phyloP scores from a whole-genome alignment of 2,113 vertebrate species.

The Coracopsis vasa region DNA sequence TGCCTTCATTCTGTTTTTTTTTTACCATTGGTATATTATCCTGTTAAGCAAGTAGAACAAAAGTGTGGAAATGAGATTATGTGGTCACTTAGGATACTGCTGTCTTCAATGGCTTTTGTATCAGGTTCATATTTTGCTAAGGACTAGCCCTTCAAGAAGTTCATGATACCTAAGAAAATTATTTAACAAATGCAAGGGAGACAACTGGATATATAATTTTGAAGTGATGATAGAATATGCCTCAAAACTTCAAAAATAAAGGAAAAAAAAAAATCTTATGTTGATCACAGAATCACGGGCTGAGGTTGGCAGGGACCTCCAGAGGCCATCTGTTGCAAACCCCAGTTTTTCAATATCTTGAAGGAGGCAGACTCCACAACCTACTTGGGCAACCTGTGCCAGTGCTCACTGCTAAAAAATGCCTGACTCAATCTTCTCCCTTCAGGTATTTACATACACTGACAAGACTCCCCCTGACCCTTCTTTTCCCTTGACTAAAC shows the following conservation, averaged over 20 bases:
- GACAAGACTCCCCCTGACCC: not conserved
- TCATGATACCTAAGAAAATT: not conserved
- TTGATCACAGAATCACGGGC: not conserved
- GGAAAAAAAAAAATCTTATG: not conserved
- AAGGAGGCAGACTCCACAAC: not conserved
- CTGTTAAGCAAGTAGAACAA: not conserved
- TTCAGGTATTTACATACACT: not conserved
- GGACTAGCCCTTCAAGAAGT: not conserved
- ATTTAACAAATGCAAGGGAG: not conserved
- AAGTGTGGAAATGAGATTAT: not conserved
- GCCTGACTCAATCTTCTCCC: not conserved
- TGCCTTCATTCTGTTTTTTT: not conserved
- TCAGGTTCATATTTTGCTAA: not conserved
- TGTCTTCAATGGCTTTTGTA: not conserved
- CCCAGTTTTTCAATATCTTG: not conserved
- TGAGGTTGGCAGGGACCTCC: not conserved
- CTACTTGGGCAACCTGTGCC: not conserved
- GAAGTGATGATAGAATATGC: not conserved
- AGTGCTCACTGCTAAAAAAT: not conserved
- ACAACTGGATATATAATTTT: not conserved
- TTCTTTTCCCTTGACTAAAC: not conserved
- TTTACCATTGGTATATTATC: not conserved
- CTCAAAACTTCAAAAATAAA: not conserved
- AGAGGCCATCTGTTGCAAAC: rapidly evolving
- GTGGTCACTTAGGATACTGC: not conserved